These are phyloP conservation scores for Thecocarcelia acutangulata DNA, from an alignment of 2,888 invertebrate genomes.

Conservation along the genomic window DNA sequence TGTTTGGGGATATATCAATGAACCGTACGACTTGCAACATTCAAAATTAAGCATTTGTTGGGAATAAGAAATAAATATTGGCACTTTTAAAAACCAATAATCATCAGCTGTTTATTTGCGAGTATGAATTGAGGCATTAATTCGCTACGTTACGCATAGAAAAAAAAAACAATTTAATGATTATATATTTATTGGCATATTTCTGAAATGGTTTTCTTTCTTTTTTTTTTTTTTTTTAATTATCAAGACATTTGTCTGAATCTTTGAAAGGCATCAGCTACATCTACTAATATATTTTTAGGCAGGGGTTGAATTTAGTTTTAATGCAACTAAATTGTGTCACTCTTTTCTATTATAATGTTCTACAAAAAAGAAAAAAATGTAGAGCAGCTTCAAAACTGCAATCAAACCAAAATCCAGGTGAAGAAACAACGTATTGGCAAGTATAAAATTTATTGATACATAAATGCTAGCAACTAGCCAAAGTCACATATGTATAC, in stretches of 20 bases:
- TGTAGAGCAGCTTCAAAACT: conserved; percentile 43
- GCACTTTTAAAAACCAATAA: conserved; percentile 18
- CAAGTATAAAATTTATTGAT: conserved; percentile 54
- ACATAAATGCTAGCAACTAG: conserved; percentile 24
- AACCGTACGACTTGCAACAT: background rate
- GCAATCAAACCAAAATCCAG: conserved; percentile 36
- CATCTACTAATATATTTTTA: conserved; percentile 36
- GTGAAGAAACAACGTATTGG: conserved; percentile 62
- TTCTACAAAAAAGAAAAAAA: conserved; percentile 2
- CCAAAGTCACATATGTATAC: background rate
- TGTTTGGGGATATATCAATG: too few relatives aligned
- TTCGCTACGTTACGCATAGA: conserved; percentile 13
- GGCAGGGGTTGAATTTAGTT: conserved; percentile 55
- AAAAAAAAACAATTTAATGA: conserved; percentile 14
- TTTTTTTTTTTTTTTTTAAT: conserved; percentile 13
- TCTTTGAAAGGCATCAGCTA: conserved; percentile 56
- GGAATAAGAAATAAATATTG: conserved; percentile 12
- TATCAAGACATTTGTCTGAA: conserved; percentile 25
- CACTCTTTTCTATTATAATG: conserved; percentile 39
- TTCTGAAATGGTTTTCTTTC: conserved; percentile 12
- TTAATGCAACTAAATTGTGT: conserved; percentile 50
- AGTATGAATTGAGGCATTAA: conserved; percentile 15
- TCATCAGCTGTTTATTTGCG: conserved; percentile 58
- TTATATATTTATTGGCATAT: background rate
- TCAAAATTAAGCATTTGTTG: background rate